These are phyloP conservation scores for Myotis davidii DNA, from an alignment of 2,113 vertebrate species.

Conservation along the genomic window DNA sequence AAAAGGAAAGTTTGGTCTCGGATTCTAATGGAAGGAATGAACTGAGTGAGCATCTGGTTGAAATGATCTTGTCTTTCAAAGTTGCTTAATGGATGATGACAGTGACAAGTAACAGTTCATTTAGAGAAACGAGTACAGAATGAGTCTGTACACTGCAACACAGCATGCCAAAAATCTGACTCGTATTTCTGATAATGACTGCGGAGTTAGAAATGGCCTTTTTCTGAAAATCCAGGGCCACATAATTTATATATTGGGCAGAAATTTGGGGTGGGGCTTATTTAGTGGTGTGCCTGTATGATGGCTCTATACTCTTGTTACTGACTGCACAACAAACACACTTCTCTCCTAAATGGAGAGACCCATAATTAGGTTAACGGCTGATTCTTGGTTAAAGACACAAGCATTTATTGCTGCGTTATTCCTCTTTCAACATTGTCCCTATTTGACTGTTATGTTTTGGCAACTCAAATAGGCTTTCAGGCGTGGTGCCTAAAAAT, in stretches of 20 bases:
- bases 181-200: conserved; percentile 22
- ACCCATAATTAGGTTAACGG: neutral
- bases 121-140: conserved; percentile 51
- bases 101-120: conserved; percentile 65
- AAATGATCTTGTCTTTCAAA: conserved; percentile 64
- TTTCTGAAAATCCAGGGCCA: conserved; percentile 23
- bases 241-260: conserved; percentile 1
- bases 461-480: neutral
- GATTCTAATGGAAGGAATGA: conserved; percentile 28
- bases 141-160: neutral
- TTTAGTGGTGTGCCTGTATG: neutral
- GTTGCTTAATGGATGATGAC: conserved; percentile 62
- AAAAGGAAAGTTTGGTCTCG: conserved; percentile 14
- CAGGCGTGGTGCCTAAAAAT: neutral
- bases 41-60: conserved; percentile 51
- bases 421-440: neutral
- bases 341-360: neutral
- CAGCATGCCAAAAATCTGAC: conserved; percentile 30
- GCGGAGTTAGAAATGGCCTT: neutral
- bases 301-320: neutral
- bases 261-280: neutral
- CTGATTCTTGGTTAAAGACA: neutral
- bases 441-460: neutral
- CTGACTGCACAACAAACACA: neutral
- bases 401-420: neutral